Base-by-base conservation (phyloP, 1,140 invertebrate genomes). In the Drosophila ficusphila region DNA sequence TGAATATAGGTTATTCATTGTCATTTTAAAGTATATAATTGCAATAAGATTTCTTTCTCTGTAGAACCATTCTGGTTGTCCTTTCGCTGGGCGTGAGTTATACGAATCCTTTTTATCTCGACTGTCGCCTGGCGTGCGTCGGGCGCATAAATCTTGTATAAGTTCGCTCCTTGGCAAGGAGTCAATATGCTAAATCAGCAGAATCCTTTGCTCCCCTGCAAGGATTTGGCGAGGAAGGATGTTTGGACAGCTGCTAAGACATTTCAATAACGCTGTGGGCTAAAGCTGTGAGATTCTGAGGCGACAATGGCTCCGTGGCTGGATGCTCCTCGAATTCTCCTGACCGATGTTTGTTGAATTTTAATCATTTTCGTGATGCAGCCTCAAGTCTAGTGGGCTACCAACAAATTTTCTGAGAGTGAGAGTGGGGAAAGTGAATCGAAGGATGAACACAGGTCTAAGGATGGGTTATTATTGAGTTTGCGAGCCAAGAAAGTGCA, bases 141-240 rank as follows among this genome's bases (percentile, higher is more conserved):
- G 62, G 49, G 31, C 71, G 61, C 86, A 90, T 90, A 90, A 90
- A 90, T 90, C 86, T 90, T 90, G 49, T 90, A 90, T 90, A 90
- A 90, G 77, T 90, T 77, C 48, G 58, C 70, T 82, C 56, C 78
- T 82, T 77, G 76, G 58, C 65, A 76, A 89, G 79, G 79, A 89
- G 86, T 90, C 86, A 90, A 90, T 90, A 90, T 90, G 86, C 76
- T 90, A 90, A 90, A 82, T 81, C 86, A 78, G 74, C 79, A 82
- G 74, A 70, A 71, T 72, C 54, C 72, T 64, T 65, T 38, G 11
- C 23, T 16, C 6, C 18, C 25, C 12, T 16, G n/a, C 14, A 14
- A 34, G 71, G 41, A 44, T 18, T 51, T 33, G 7, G 34, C 38
- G 39, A 2, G 23, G 44, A 25, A 23, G 52, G 14, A 14, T 86